phyloP scores from a whole-genome alignment of 2,797 vertebrate genomes.

The Neopelma chrysocephalum region DNA sequence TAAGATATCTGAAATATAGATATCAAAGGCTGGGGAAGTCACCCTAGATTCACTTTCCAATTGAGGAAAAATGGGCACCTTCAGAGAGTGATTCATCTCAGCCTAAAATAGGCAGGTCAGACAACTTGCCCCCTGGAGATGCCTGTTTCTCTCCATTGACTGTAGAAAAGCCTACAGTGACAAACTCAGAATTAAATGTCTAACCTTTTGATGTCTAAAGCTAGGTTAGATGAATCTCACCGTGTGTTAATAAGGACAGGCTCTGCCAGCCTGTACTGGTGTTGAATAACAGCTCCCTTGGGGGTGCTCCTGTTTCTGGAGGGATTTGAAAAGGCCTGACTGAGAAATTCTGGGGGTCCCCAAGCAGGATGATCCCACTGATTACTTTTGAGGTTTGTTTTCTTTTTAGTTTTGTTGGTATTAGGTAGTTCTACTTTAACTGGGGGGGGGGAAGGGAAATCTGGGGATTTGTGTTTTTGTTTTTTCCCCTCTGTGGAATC shows the following conservation, averaged over 20 bases:
- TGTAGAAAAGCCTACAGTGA: not conserved
- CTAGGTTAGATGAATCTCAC: not conserved
- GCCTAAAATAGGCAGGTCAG: conserved; percentile 4
- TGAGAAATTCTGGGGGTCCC: not conserved
- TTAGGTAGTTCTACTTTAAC: not conserved
- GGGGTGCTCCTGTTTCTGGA: not conserved
- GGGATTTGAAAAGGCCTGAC: not conserved
- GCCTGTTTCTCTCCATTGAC: not conserved
- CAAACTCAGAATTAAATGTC: conserved; percentile 7
- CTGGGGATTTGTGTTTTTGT: not conserved
- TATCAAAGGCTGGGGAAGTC: not conserved
- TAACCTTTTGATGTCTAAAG: not conserved
- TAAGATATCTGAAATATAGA: not conserved
- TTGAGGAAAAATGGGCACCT: not conserved
- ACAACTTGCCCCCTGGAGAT: not conserved
- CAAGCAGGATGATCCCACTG: not conserved
- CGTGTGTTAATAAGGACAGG: not conserved
- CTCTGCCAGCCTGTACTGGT: not conserved
- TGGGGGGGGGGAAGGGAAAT: not conserved
- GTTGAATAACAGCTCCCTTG: not conserved
- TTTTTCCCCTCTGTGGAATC: not conserved
- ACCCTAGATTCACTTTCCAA: not conserved
- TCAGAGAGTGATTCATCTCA: conserved; percentile 21
- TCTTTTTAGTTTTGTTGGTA: not conserved
- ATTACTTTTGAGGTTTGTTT: not conserved